phyloP scores from a whole-genome alignment of 2,888 invertebrate species.

The Dorcus parallelipipedus region DNA sequence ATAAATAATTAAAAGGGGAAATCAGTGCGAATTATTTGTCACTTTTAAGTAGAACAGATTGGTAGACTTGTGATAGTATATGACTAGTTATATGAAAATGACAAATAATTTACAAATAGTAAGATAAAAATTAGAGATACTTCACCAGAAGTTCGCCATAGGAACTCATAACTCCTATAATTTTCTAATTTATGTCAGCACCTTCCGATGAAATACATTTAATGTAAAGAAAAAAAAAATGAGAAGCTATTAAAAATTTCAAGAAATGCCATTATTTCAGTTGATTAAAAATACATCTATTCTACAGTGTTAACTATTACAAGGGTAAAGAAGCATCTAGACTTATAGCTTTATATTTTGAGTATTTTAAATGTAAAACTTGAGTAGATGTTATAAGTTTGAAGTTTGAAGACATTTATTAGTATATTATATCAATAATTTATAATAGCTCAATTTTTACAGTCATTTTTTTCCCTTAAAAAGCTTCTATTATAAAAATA shows the following conservation, averaged over 20 bases:
- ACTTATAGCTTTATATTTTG: not conserved
- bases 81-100: constrained; percentile 11
- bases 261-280: not conserved
- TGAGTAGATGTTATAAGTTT: not conserved
- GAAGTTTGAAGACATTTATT: not conserved
- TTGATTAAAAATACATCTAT: too few relatives aligned
- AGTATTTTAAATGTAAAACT: constrained; percentile 1
- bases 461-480: not conserved
- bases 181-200: too few relatives aligned
- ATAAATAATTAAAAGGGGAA: not conserved
- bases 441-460: not conserved
- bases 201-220: not conserved
- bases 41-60: constrained; percentile 1
- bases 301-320: not conserved
- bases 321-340: constrained; percentile 5
- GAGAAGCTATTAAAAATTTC: not conserved
- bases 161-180: too few relatives aligned
- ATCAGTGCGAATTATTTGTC: constrained; percentile 5
- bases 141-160: not conserved
- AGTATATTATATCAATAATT: not conserved
- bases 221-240: not conserved
- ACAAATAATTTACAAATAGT: constrained; percentile 3
- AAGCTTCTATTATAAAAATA: not conserved
- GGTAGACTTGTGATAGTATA: not conserved
- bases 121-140: not conserved